Conservation (phyloP, 2,113 vertebrate species). For the Apistogramma diplotaenia region DNA sequence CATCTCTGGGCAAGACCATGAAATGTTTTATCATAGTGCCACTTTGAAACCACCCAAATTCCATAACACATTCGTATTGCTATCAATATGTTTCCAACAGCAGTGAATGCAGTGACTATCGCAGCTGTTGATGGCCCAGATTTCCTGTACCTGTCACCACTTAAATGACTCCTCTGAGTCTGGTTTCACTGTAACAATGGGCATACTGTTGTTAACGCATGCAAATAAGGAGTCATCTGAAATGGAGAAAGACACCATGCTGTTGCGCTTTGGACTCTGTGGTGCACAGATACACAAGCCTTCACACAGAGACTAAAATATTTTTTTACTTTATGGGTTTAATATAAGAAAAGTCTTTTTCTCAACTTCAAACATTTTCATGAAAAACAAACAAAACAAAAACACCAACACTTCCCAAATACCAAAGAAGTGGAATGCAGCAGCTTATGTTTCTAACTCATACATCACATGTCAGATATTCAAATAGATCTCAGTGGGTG, state of each 20-base stretch:
- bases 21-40: not conserved
- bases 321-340: not conserved
- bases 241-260: not conserved
- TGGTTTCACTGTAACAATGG: slow-evolving; percentile 20
- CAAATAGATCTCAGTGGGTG: slow-evolving; percentile 32
- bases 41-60: not conserved
- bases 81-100: not conserved
- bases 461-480: slow-evolving; percentile 16
- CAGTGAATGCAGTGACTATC: not conserved
- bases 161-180: not conserved
- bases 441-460: not conserved
- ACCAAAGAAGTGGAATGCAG: not conserved
- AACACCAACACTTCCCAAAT: not conserved
- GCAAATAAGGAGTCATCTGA: slow-evolving; percentile 36
- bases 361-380: not conserved
- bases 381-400: not conserved
- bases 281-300: not conserved
- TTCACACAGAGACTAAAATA: not conserved
- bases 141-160: slow-evolving; percentile 15
- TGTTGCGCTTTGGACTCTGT: not conserved
- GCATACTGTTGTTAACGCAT: slow-evolving; percentile 17
- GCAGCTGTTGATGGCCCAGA: not conserved
- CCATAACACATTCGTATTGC: not conserved
- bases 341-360: not conserved
- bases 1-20: not conserved